phyloP scores from a whole-genome alignment of 2,113 vertebrate genomes.

The Haemorhous mexicanus region DNA sequence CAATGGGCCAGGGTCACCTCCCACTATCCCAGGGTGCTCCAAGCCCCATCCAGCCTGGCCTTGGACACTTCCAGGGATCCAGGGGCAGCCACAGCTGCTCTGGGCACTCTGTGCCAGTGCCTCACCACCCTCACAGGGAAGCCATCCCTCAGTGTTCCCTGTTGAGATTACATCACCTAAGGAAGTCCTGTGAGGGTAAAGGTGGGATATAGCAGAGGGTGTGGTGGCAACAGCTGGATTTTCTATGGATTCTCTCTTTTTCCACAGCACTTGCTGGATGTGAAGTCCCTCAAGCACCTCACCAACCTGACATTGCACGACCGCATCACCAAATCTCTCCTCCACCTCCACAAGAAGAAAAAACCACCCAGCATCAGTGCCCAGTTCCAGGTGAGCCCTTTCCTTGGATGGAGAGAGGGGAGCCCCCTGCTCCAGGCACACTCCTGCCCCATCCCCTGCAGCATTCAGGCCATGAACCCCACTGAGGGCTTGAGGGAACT shows the following conservation, averaged over 20 bases:
- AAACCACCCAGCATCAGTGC: conserved; percentile 98
- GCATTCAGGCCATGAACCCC: accelerated
- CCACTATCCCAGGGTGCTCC: accelerated
- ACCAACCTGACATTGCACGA: conserved; percentile 91
- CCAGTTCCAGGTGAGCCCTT: conserved; percentile 90
- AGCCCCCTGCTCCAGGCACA: neutral
- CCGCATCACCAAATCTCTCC: conserved; percentile 96
- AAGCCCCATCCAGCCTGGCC: accelerated
- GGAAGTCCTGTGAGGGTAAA: neutral
- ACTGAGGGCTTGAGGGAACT: neutral
- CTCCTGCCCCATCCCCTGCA: neutral
- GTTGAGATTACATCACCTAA: neutral
- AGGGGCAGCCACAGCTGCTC: neutral
- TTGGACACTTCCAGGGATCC: neutral
- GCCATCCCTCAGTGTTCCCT: neutral
- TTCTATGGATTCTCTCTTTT: neutral
- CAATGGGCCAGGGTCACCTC: neutral
- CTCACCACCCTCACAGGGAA: neutral
- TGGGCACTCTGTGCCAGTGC: accelerated
- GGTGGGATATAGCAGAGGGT: neutral
- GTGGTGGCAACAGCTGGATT: neutral
- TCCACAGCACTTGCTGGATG: conserved; percentile 89
- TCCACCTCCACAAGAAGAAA: conserved; percentile 99
- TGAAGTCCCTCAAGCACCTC: conserved; percentile 95
- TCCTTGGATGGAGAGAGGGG: neutral